These are phyloP conservation scores for Drosophila ananassae DNA, from an alignment of 1,140 invertebrate genomes.

Conservation along the genomic window DNA sequence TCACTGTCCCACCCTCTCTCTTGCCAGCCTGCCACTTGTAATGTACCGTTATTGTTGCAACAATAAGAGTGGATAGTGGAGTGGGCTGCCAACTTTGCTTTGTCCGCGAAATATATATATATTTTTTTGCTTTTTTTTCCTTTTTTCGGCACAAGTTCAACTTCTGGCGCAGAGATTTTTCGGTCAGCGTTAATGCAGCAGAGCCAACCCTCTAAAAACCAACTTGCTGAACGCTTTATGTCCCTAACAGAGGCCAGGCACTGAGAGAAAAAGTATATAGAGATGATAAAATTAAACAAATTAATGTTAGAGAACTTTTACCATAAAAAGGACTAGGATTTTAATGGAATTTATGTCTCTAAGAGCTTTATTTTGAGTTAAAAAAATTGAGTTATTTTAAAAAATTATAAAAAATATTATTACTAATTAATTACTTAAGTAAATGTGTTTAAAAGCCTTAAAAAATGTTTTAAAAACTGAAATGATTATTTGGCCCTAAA, in stretches of 20 bases:
- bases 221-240: constrained; percentile 67
- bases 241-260: constrained; percentile 6
- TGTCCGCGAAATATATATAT: constrained; percentile 66
- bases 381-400: too few species aligned
- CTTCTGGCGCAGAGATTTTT: constrained; percentile 75
- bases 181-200: constrained; percentile 69
- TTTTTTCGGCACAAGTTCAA: constrained; percentile 49
- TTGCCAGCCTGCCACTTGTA: constrained; percentile 65
- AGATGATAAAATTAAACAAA: neutral
- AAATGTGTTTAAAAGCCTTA: too few species aligned
- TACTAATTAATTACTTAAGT: too few species aligned
- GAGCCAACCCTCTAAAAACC: constrained; percentile 20
- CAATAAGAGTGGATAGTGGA: constrained; percentile 7
- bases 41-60: constrained; percentile 72
- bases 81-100: constrained; percentile 43
- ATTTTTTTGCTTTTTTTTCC: neutral
- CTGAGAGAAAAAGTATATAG: neutral
- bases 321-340: too few species aligned
- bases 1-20: neutral
- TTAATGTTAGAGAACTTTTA: neutral
- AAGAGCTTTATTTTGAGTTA: too few species aligned
- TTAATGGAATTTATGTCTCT: too few species aligned
- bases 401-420: too few species aligned
- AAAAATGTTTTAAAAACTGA: too few species aligned
- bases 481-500: too few species aligned